Base-by-base conservation (phyloP, 1,140 invertebrate species). In the Micrasema longulum region DNA sequence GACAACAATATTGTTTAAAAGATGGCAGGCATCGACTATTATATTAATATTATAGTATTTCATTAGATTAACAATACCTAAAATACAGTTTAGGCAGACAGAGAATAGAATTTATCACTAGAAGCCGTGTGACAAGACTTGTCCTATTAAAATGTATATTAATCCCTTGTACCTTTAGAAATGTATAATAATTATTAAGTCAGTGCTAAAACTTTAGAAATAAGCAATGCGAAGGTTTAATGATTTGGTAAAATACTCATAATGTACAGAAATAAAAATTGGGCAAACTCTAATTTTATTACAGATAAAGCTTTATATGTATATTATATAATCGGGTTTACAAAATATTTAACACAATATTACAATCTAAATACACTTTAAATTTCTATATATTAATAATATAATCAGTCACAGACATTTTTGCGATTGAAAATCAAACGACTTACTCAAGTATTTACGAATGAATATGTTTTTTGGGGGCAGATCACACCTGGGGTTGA, bases 391-490 rank as follows among this genome's bases (percentile, higher is more conserved):
- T 73, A 60, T 67, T 65, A 48, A 69, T 65, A 69, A 74, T 71
- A 71, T 68, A 71, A 69, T 74, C 73, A 74, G 73, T 74, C 73
- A 70, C 69, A 71, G 69, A 53, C 63, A 74, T 55, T 67, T 74
- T 70, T 70, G 47, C 62, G 62, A 47, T 52, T 74, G 63, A 67
- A 74, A 71, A 68, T 71, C 47, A 41, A 14, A 9, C 41, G 57
- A 62, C 10, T 62, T 31, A 60, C 16, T 31, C 26, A 31, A 31
- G 26, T 31, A 31, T 31, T 41, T 62, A 14, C 26, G 26, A n/a
- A 23, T 52, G 52, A 12, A 55, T 53, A 53, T 55, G 26, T 35
- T 26, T 55, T 11, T 31, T 14, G 52, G 16, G 22, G 23, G 43
- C 60, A 64, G 18, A 22, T 45, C 60, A 22, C 11, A 38, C 60